A percentile compares a stretch with the other conserved stretches of the same genome.
Evolutionary conservation across 2,888 invertebrate genomes (phyloP).

Genomic region (Lagria hirta): DNA sequence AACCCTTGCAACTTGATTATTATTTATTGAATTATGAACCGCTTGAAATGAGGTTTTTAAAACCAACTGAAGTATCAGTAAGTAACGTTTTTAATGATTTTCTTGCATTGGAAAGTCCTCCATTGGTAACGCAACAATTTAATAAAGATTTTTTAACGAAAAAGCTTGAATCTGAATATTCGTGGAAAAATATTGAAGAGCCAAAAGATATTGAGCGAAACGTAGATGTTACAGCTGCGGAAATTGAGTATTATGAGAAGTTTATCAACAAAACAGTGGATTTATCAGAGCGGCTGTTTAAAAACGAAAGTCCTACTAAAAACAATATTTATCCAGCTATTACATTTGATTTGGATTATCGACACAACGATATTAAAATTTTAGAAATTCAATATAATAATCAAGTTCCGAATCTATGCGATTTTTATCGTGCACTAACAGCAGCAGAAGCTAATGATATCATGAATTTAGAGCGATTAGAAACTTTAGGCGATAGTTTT

Average conservation of each 20-base stretch:
- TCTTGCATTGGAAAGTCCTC: conserved; percentile 9
- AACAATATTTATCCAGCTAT: conserved; percentile 42
- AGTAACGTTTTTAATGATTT: conserved; percentile 1
- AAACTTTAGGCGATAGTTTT: conserved; percentile 88
- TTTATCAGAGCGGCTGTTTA: conserved; percentile 23
- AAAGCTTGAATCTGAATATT: conserved; percentile 54
- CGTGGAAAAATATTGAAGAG: conserved; percentile 60
- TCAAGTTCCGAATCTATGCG: conserved; percentile 57
- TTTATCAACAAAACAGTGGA: conserved; percentile 56
- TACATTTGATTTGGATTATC: conserved; percentile 35
- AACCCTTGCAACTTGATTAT: conserved; percentile 44
- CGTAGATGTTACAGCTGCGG: conserved; percentile 63
- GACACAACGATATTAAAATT: conserved; percentile 23
- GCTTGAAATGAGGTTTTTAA: conserved; percentile 27
- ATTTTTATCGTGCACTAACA: conserved; percentile 66
- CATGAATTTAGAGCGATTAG: conserved; percentile 78
- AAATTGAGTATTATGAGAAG: conserved; percentile 69
- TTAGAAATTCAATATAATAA: conserved; percentile 12
- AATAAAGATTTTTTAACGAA: conserved; percentile 50
- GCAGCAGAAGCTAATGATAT: conserved; percentile 72
- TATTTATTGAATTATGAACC: conserved; percentile 39
- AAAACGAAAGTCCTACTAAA: conserved; percentile 14
- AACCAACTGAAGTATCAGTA: conserved; percentile 16
- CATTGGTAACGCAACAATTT: conserved; percentile 10
- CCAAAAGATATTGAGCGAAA: conserved; percentile 69